A percentile compares a stretch with the other conserved stretches of the same genome.
These are phyloP conservation scores for Calephelis virginiensis DNA, from an alignment of 1,140 invertebrate species.

Conservation along the genomic window DNA sequence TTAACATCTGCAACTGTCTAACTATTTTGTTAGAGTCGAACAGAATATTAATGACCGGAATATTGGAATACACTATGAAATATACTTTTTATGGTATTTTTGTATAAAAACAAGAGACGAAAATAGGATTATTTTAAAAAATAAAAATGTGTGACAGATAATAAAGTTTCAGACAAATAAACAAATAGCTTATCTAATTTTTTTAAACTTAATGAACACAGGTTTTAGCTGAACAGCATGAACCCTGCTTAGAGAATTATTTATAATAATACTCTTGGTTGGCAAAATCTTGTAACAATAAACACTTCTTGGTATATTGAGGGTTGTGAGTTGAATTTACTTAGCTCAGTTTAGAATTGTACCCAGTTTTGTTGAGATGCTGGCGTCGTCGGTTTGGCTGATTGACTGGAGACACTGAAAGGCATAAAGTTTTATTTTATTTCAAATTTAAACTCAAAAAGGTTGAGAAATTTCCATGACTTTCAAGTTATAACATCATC, in stretches of 20 bases:
- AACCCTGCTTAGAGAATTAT: constrained; percentile 16
- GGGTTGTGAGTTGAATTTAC: background rate
- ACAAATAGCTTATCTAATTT: background rate
- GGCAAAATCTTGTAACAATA: constrained; percentile 8
- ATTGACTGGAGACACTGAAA: constrained; percentile 55
- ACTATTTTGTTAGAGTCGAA: too few species aligned
- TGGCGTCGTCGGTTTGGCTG: constrained; percentile 50
- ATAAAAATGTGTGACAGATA: too few species aligned
- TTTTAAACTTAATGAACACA: constrained; percentile 2
- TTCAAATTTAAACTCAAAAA: too few species aligned
- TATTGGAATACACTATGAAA: too few species aligned
- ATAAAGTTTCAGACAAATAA: background rate
- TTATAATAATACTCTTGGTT: constrained; percentile 8
- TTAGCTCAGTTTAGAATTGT: constrained; percentile 47
- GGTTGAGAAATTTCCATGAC: too few species aligned
- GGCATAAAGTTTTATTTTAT: background rate
- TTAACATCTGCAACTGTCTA: too few species aligned
- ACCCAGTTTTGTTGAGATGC: constrained; percentile 73
- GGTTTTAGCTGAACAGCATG: background rate
- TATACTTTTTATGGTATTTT: too few species aligned
- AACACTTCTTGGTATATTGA: constrained; percentile 1
- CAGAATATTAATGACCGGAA: too few species aligned
- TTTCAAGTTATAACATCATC: too few species aligned
- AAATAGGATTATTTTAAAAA: too few species aligned
- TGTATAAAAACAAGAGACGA: too few species aligned